A percentile compares a stretch with the other conserved stretches of the same genome.
Conservation (phyloP, 2,888 invertebrate genomes). For the Mesochorus sp. region DNA sequence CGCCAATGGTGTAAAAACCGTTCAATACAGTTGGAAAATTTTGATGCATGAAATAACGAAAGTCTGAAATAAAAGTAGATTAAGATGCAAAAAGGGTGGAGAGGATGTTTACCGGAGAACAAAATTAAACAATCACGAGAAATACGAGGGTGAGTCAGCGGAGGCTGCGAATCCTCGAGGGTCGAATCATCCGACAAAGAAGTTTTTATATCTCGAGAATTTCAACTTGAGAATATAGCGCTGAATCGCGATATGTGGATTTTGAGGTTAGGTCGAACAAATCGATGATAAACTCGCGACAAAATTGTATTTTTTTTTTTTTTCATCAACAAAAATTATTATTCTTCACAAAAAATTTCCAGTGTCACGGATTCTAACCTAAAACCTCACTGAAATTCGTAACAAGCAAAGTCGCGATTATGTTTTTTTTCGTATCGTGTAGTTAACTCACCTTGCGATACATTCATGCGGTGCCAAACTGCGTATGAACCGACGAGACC, state of each 20-base stretch:
- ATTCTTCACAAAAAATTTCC: no score
- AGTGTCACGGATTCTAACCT: constrained; percentile 60
- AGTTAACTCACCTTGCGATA: constrained; percentile 86
- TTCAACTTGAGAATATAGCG: background rate
- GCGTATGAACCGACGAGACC: constrained; percentile 85
- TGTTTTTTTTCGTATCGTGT: no score
- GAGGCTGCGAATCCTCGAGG: no score
- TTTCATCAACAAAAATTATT: no score
- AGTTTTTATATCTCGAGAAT: no score
- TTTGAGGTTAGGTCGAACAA: no score
- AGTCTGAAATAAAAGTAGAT: constrained; percentile 84
- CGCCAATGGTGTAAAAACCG: constrained; percentile 88
- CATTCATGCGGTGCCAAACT: constrained; percentile 88
- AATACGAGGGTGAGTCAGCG: background rate
- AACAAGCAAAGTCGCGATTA: background rate
- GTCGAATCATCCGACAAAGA: no score
- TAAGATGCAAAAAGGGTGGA: background rate
- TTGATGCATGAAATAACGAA: constrained; percentile 87
- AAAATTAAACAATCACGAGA: background rate
- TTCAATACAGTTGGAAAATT: constrained; percentile 87
- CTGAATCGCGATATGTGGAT: no score
- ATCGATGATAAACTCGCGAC: no score
- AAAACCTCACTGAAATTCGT: constrained; percentile 34
- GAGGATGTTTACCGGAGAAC: background rate
- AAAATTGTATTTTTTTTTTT: no score